Conservation (phyloP, 2,113 vertebrate species). For the Poicephalus gulielmi region DNA sequence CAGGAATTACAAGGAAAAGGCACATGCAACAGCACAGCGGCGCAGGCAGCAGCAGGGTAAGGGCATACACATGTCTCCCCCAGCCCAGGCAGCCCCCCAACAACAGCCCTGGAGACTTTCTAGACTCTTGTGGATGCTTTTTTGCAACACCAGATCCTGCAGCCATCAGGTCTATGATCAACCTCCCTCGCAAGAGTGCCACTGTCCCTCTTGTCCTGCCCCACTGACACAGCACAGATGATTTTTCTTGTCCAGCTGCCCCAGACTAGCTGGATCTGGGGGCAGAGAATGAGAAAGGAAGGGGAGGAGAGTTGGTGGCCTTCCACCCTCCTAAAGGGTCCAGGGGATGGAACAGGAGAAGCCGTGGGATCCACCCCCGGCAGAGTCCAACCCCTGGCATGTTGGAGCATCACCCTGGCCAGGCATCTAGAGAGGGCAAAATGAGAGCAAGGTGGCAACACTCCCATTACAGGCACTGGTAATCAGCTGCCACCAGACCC, state of each 20-base stretch:
- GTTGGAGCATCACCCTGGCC: neutral
- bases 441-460: neutral
- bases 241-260: neutral
- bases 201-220: neutral
- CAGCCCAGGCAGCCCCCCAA: neutral
- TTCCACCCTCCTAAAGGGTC: neutral
- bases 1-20: slow-evolving; percentile 37
- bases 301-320: neutral
- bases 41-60: neutral
- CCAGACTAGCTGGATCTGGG: neutral
- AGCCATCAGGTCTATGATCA: neutral
- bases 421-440: neutral
- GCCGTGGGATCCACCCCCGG: neutral
- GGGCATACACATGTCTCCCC: neutral
- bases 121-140: neutral
- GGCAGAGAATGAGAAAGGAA: neutral
- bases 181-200: neutral
- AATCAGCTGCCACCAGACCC: neutral
- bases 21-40: neutral
- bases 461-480: neutral
- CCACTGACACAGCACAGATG: neutral
- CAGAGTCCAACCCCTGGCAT: neutral
- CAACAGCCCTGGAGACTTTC: neutral
- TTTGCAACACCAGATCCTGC: neutral
- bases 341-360: neutral